phyloP scores from a whole-genome alignment of 1,140 invertebrate species.

The Sipha flava region DNA sequence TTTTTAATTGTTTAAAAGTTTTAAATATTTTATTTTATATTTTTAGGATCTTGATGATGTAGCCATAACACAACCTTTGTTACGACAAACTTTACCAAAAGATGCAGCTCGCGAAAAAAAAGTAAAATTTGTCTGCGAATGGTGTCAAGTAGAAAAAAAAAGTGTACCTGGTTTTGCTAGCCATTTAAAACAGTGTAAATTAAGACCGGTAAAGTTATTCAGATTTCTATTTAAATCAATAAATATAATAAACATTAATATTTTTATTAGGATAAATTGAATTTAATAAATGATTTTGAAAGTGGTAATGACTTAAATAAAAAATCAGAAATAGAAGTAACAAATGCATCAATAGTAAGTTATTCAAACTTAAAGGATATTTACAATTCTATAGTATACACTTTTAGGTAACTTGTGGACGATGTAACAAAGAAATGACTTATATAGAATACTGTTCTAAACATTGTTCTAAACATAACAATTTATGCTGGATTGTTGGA shows the following conservation, averaged over 20 bases:
- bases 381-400: not conserved
- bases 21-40: not conserved
- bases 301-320: not conserved
- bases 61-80: not conserved
- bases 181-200: constrained; percentile 52
- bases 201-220: not conserved
- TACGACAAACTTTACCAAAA: not conserved
- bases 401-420: constrained; percentile 32
- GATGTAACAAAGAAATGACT: constrained; percentile 34
- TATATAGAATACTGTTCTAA: not conserved
- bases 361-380: not conserved
- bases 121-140: constrained; percentile 48
- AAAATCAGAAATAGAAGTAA: not conserved
- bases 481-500: constrained; percentile 33
- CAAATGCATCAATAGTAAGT: not conserved
- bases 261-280: not conserved
- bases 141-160: constrained; percentile 48
- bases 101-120: not conserved
- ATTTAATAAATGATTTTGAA: not conserved
- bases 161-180: constrained; percentile 55
- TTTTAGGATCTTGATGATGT: constrained; percentile 15
- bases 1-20: not conserved
- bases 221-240: not conserved
- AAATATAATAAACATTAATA: not conserved
- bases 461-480: constrained; percentile 22